These are phyloP conservation scores for Anarrhichthys ocellatus DNA, from an alignment of 2,113 vertebrate genomes.

Conservation along the genomic window DNA sequence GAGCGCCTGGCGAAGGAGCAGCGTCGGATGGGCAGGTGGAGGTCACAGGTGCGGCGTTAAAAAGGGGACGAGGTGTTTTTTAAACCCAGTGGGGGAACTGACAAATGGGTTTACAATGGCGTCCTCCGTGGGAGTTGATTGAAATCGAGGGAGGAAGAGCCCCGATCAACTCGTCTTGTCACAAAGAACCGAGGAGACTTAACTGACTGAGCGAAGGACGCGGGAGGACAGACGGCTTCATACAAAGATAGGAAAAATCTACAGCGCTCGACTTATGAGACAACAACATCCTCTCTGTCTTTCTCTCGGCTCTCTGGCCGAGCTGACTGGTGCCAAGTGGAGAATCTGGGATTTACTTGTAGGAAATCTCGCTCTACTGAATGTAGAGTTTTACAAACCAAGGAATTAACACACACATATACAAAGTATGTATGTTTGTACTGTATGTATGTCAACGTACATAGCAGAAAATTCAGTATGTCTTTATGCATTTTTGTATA, in stretches of 20 bases:
- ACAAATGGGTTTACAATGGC: slow-evolving; percentile 21
- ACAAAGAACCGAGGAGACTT: slow-evolving; percentile 48
- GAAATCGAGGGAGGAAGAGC: slow-evolving; percentile 30
- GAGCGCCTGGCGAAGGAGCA: slow-evolving; percentile 52
- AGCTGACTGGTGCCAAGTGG: slow-evolving; percentile 85
- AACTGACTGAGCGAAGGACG: slow-evolving; percentile 49
- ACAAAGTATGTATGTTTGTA: slow-evolving; percentile 77
- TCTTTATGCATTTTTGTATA: slow-evolving; percentile 80
- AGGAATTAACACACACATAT: slow-evolving; percentile 74
- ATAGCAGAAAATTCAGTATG: slow-evolving; percentile 74
- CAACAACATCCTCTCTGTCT: slow-evolving; percentile 73
- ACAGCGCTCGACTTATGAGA: slow-evolving; percentile 65
- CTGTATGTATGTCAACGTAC: slow-evolving; percentile 72
- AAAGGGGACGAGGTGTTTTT: slow-evolving; percentile 24
- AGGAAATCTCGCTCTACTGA: slow-evolving; percentile 84
- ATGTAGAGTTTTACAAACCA: slow-evolving; percentile 85
- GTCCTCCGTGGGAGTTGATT: slow-evolving; percentile 29
- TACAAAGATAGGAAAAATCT: slow-evolving; percentile 82
- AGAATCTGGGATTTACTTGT: slow-evolving; percentile 80
- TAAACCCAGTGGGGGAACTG: slow-evolving; percentile 39
- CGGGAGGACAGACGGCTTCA: slow-evolving; percentile 78
- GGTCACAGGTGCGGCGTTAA: slow-evolving; percentile 54
- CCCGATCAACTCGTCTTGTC: slow-evolving; percentile 36
- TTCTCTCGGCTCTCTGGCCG: slow-evolving; percentile 75
- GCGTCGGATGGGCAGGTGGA: slow-evolving; percentile 31